These are phyloP conservation scores for Erpetoichthys calabaricus DNA, from an alignment of 2,797 vertebrate genomes.

Conservation along the genomic window DNA sequence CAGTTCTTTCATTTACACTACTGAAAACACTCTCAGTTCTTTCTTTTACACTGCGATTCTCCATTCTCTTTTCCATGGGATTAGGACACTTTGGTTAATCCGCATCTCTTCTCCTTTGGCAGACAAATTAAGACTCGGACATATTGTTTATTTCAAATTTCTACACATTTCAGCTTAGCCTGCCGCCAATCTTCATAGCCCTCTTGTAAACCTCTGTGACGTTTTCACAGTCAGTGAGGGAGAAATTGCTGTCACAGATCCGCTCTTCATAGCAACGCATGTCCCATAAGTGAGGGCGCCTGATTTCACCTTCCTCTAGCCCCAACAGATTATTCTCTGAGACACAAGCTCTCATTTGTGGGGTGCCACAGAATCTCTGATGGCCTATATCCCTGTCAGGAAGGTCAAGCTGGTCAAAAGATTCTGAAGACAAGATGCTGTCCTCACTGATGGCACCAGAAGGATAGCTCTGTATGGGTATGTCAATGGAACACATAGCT, in stretches of 20 bases:
- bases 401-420: conserved; percentile 84
- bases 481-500: conserved; percentile 33
- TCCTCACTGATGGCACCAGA: conserved; percentile 73
- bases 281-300: conserved; percentile 46
- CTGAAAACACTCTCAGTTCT: too few relatives aligned
- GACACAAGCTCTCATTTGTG: conserved; percentile 58
- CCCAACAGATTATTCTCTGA: conserved; percentile 76
- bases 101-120: too few relatives aligned
- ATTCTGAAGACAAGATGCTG: conserved; percentile 91
- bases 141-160: too few relatives aligned
- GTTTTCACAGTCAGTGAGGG: conserved; percentile 58
- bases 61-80: too few relatives aligned
- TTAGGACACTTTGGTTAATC: too few relatives aligned
- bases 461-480: conserved; percentile 31
- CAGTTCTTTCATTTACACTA: too few relatives aligned
- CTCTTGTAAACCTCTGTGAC: conserved; percentile 52
- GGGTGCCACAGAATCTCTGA: accelerated
- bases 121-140: too few relatives aligned
- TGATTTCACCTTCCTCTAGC: conserved; percentile 18
- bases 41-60: too few relatives aligned
- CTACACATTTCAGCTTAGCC: conserved; percentile 42
- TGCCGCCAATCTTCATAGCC: conserved; percentile 36
- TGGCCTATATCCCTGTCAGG: conserved; percentile 40
- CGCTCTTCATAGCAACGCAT: conserved; percentile 53
- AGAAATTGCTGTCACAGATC: conserved; percentile 58